Base-by-base conservation (phyloP, 2,797 vertebrate species). In the Lacerta bilineata region DNA sequence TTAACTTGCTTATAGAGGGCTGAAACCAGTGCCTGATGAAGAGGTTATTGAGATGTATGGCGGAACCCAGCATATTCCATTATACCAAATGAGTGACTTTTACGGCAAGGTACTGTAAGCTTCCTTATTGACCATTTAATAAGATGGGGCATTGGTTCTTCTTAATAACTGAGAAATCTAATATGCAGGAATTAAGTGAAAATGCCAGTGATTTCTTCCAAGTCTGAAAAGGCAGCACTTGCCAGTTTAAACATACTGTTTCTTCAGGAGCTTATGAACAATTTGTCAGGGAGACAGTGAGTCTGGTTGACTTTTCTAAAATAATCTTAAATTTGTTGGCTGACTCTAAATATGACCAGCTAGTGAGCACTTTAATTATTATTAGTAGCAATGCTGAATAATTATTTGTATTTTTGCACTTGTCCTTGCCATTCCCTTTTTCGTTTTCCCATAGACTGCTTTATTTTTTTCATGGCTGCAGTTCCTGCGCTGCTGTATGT, bases 51-150 rank as follows among this genome's bases (percentile, higher is more conserved):
- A 97, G 18, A 96, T 97, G 18, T 98, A 97, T 0, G 97, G 97
- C 50, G 97, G 97, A 25, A 97, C 97, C 0, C 97, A 97, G 90
- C 97, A 98, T 92, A 96, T 98, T 89, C 97, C 97, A 0, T 93
- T 98, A 4, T 97, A 97, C 91, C 97, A 97, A 93, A 97, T 98
- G 97, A 97, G 97, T 17, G 97, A 97, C 90, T 98, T 98, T 95
- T 98, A 98, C 2, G 97, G 97, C 95, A 98, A 98, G 97, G 97
- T 98, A 97, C 27, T 43, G 87, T 89, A 89, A 92, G 46, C 39
- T 46, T 4, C 20, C 17, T 79, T 83, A 41, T 7, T 79, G 25
- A 77, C 1, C n/a, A 2, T 43, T 79, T 74, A 83, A 74, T 75
- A 76, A 88, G 77, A 90, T 74, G 1, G 39, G 18, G 1, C 50